These are phyloP conservation scores for Protophormia terraenovae DNA, from an alignment of 2,888 invertebrate species.

Conservation along the genomic window DNA sequence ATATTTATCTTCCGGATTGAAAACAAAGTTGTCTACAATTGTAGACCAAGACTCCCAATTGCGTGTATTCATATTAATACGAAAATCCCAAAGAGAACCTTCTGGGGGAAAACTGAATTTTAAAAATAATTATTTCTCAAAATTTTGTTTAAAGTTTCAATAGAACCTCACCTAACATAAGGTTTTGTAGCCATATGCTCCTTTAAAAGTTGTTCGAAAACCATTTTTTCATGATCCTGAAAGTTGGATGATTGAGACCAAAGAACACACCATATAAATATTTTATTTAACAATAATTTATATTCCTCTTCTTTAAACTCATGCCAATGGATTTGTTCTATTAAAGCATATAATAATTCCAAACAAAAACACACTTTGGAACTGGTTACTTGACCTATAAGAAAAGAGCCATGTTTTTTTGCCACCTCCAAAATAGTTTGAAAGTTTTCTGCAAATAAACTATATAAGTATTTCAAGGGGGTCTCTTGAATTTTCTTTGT, in stretches of 20 bases:
- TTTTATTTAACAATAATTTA: slow-evolving; percentile 86
- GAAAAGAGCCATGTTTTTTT: slow-evolving; percentile 86
- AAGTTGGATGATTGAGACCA: slow-evolving; percentile 95
- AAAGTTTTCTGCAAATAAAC: slow-evolving; percentile 86
- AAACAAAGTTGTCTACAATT: slow-evolving; percentile 88
- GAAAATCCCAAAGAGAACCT: slow-evolving; percentile 88
- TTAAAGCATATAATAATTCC: slow-evolving; percentile 86
- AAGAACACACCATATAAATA: slow-evolving; percentile 90
- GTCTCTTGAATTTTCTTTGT: slow-evolving; percentile 82
- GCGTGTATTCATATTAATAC: slow-evolving; percentile 87
- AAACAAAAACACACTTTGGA: slow-evolving; percentile 91
- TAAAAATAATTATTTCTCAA: background rate
- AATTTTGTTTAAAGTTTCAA: background rate
- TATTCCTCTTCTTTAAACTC: slow-evolving; percentile 83
- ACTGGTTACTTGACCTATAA: slow-evolving; percentile 92
- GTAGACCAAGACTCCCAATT: slow-evolving; percentile 90
- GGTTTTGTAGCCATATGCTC: slow-evolving; percentile 83
- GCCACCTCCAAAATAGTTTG: slow-evolving; percentile 86
- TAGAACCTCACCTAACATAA: slow-evolving; percentile 71
- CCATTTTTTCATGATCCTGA: slow-evolving; percentile 85
- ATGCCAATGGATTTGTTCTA: slow-evolving; percentile 84
- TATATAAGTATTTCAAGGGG: slow-evolving; percentile 85
- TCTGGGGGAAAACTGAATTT: slow-evolving; percentile 85
- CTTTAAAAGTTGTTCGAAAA: slow-evolving; percentile 87
- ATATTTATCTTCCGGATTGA: slow-evolving; percentile 87